These are phyloP conservation scores for Ctenopoma multispine DNA, from an alignment of 2,797 vertebrate genomes.

Conservation along the genomic window DNA sequence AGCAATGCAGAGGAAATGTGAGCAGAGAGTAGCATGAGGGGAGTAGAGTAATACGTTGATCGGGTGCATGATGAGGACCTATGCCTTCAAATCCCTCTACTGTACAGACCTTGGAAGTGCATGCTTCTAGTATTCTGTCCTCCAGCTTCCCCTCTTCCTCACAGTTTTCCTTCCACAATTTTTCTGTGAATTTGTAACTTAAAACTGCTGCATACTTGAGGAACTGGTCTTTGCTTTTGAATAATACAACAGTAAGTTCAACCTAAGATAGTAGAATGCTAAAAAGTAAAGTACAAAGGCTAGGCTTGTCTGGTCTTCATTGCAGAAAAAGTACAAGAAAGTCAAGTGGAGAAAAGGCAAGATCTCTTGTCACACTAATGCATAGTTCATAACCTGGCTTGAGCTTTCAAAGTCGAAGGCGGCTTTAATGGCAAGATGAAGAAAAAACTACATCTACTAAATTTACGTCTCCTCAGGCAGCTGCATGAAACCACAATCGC, in stretches of 20 bases:
- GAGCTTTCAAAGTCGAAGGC: slow-evolving; percentile 18
- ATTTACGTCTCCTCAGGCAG: not conserved
- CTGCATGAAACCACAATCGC: not conserved
- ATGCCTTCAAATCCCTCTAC: slow-evolving; percentile 55
- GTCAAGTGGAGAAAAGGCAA: not conserved
- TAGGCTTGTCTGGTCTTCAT: slow-evolving; percentile 12
- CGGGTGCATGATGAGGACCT: slow-evolving; percentile 58
- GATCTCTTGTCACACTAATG: slow-evolving; percentile 15
- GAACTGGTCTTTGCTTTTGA: slow-evolving; percentile 45
- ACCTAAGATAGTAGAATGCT: slow-evolving; percentile 31
- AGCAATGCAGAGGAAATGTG: slow-evolving; percentile 56
- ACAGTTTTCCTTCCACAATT: slow-evolving; percentile 18
- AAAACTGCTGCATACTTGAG: slow-evolving; percentile 32
- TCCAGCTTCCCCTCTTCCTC: slow-evolving; percentile 21
- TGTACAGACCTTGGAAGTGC: slow-evolving; percentile 53
- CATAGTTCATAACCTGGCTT: slow-evolving; percentile 11
- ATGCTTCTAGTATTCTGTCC: slow-evolving; percentile 38
- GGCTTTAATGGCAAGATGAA: not conserved
- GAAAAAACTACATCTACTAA: not conserved
- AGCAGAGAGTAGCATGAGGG: slow-evolving; percentile 50
- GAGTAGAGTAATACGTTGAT: slow-evolving; percentile 27
- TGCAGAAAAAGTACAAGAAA: slow-evolving; percentile 4
- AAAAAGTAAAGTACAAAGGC: slow-evolving; percentile 43
- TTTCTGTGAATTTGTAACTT: slow-evolving; percentile 47
- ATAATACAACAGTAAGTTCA: slow-evolving; percentile 55